Evolutionary conservation across 2,113 vertebrate species (phyloP), one percentile per base, ranked within the genome.

Genomic region (Mungos mungo): DNA sequence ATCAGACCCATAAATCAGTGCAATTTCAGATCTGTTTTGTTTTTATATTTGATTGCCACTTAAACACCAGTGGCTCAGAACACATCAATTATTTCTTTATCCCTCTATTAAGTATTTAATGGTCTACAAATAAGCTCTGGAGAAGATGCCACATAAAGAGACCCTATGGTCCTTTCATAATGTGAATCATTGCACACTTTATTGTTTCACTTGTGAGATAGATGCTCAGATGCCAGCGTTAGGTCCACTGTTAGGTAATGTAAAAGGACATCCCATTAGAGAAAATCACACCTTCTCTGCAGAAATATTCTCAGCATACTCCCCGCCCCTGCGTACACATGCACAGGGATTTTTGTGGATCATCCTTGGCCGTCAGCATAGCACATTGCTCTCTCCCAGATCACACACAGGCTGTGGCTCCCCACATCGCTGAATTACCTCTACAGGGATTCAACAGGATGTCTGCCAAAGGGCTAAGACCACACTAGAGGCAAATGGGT

Each of bases 11-110:
- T 60, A 86, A 63, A 72, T 88, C 71, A 31, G 23, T 25, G 0
- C 80, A 90, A 81, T 35, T 93, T 88, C 84, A 11, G 83, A 96
- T 94, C 41, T 25, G 74, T 23, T 95, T 96, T 95, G 84, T 88
- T 97, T 96, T 98, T 97, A 88, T 91, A 88, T 85, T 57, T 33
- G 41, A 88, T 88, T 93, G 82, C 86, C 82, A 90, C 68, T 97
- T 93, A 86, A 88, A 92, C 33, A 25, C 60, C 86, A 98, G 69
- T 50, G 31, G 77, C 35, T 57, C 90, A 81, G 82, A 96, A 88
- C 76, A 66, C 41, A 82, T 84, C 45, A 45, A 88, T 97, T 97
- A 69, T 93, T 60, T 95, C n/a, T 77, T 91, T 91, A 33, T 96
- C 81, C 52, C 65, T 66, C 82, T 93, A 93, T 90, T 93, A 81